Conservation (phyloP, 2,113 vertebrate genomes). For the Prochilodus magdalenae region DNA sequence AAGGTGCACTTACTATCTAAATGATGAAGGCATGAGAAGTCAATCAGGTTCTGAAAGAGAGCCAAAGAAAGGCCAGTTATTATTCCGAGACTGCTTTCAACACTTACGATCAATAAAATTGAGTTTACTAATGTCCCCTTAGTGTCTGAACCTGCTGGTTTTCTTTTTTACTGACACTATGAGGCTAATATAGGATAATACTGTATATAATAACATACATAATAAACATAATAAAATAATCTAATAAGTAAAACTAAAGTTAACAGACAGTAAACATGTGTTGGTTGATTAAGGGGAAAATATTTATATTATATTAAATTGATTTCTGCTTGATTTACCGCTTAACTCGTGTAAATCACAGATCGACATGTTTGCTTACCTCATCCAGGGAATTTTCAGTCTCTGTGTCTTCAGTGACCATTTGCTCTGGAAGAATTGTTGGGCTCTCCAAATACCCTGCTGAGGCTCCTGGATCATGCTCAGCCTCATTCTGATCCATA, state of each 20-base stretch:
- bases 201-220: too few relatives aligned
- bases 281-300: too few relatives aligned
- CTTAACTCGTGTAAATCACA: background rate
- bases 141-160: too few relatives aligned
- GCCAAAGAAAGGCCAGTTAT: background rate
- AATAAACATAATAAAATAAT: too few relatives aligned
- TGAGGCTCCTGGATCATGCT: background rate
- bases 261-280: too few relatives aligned
- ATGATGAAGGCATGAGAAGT: conserved; percentile 19
- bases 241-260: too few relatives aligned
- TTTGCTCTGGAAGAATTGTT: background rate
- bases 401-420: conserved; percentile 1
- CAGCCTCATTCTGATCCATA: background rate
- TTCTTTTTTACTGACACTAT: background rate
- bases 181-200: background rate
- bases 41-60: conserved; percentile 12
- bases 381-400: background rate
- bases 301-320: too few relatives aligned
- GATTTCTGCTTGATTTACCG: background rate
- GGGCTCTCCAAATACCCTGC: background rate
- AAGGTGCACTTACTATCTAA: conserved; percentile 30
- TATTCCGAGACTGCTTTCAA: background rate
- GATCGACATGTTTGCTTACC: background rate
- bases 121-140: too few relatives aligned
- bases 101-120: too few relatives aligned